phyloP scores from a whole-genome alignment of 2,113 vertebrate genomes.

The Seriola aureovittata region DNA sequence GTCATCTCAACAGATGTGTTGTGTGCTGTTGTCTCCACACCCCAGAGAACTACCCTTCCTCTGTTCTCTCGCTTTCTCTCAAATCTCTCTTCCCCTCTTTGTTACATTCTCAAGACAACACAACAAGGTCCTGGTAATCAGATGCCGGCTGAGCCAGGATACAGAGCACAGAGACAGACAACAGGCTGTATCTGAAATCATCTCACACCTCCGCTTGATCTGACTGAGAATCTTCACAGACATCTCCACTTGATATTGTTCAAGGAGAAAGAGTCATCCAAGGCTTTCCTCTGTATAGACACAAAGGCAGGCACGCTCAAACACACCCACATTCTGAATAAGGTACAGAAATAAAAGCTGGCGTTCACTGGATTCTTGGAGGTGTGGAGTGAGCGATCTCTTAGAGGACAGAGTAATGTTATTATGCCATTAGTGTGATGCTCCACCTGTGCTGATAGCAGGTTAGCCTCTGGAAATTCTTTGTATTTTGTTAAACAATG shows the following conservation, averaged over 20 bases:
- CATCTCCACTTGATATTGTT: slow-evolving; percentile 74
- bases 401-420: slow-evolving; percentile 12
- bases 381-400: slow-evolving; percentile 20
- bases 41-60: slow-evolving; percentile 53
- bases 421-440: slow-evolving; percentile 1
- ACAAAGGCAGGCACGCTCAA: slow-evolving; percentile 45
- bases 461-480: not conserved
- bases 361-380: slow-evolving; percentile 16
- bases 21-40: slow-evolving; percentile 60
- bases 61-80: slow-evolving; percentile 33
- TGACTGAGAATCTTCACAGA: slow-evolving; percentile 17
- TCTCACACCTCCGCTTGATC: slow-evolving; percentile 67
- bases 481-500: not conserved
- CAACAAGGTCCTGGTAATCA: slow-evolving; percentile 70
- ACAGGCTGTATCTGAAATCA: slow-evolving; percentile 70
- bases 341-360: slow-evolving; percentile 37
- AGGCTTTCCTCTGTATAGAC: slow-evolving; percentile 41
- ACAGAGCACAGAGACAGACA: slow-evolving; percentile 56
- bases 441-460: not conserved
- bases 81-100: slow-evolving; percentile 45
- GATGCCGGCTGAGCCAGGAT: slow-evolving; percentile 57
- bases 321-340: slow-evolving; percentile 40
- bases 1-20: slow-evolving; percentile 69
- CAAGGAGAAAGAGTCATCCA: slow-evolving; percentile 75
- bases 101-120: slow-evolving; percentile 62